A percentile compares a stretch with the other conserved stretches of the same genome.
Evolutionary conservation across 2,888 invertebrate species (phyloP).

Genomic region (Dysmachus trigonus): DNA sequence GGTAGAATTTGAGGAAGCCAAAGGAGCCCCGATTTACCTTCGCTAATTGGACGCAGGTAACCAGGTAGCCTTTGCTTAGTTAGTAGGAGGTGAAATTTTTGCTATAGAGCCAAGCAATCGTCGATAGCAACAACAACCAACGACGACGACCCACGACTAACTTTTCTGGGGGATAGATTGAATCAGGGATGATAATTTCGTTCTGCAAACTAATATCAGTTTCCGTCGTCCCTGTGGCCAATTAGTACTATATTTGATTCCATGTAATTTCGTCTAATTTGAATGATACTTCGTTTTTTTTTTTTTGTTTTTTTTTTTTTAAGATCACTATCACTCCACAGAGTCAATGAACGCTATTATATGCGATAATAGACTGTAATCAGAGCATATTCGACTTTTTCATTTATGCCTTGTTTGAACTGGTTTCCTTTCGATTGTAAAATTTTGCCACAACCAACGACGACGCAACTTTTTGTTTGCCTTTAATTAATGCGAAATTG

Average conservation of each 20-base stretch:
- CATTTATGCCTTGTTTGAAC: not conserved
- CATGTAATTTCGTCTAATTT: not conserved
- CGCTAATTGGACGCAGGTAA: not conserved
- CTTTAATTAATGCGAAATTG: not conserved
- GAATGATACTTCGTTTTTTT: no score
- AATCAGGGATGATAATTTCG: not conserved
- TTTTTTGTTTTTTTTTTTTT: no score
- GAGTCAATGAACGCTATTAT: not conserved
- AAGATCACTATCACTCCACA: not conserved
- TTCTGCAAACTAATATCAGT: not conserved
- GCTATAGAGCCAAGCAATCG: not conserved
- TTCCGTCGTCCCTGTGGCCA: not conserved
- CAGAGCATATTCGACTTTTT: not conserved
- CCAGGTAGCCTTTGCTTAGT: not conserved
- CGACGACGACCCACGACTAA: not conserved
- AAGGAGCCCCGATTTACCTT: not conserved
- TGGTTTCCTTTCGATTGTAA: not conserved
- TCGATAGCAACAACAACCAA: not conserved
- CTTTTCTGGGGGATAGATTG: not conserved
- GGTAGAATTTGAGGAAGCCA: not conserved
- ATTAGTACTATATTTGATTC: not conserved
- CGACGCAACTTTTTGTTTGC: not conserved
- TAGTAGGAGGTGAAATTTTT: constrained; percentile 16
- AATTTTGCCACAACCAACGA: not conserved
- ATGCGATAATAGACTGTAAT: not conserved